These are phyloP conservation scores for Enteromius anoplus DNA, from an alignment of 2,797 vertebrate species.

Conservation along the genomic window DNA sequence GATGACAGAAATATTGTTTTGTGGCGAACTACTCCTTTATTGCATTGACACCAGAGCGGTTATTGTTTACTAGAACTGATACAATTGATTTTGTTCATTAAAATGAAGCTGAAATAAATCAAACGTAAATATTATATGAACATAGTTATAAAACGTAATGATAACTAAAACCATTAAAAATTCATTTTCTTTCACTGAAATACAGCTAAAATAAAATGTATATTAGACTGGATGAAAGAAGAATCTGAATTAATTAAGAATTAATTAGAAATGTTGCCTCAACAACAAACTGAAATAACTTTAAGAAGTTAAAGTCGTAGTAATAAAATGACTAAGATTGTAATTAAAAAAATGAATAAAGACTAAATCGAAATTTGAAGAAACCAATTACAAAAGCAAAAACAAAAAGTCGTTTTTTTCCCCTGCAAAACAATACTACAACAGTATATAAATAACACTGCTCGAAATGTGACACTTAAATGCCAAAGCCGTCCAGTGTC, in stretches of 20 bases:
- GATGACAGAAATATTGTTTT: background rate
- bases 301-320: background rate
- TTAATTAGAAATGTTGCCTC: background rate
- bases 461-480: background rate
- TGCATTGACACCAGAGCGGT: background rate
- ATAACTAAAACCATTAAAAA: background rate
- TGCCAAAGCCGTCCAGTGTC: background rate
- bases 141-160: background rate
- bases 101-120: too few relatives aligned
- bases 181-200: background rate
- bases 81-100: too few relatives aligned
- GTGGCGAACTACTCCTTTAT: background rate
- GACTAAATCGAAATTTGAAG: background rate
- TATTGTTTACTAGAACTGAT: too few relatives aligned
- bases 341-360: background rate
- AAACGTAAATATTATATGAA: too few relatives aligned
- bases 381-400: background rate
- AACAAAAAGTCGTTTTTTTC: background rate
- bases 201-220: background rate
- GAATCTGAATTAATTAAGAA: background rate
- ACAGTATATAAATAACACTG: background rate
- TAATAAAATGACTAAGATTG: background rate
- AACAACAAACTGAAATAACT: background rate
- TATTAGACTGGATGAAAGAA: too few relatives aligned
- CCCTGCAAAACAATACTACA: background rate